A percentile compares a stretch with the other conserved stretches of the same genome.
Conservation (phyloP, 2,888 invertebrate species). For the Abrostola tripartita region DNA sequence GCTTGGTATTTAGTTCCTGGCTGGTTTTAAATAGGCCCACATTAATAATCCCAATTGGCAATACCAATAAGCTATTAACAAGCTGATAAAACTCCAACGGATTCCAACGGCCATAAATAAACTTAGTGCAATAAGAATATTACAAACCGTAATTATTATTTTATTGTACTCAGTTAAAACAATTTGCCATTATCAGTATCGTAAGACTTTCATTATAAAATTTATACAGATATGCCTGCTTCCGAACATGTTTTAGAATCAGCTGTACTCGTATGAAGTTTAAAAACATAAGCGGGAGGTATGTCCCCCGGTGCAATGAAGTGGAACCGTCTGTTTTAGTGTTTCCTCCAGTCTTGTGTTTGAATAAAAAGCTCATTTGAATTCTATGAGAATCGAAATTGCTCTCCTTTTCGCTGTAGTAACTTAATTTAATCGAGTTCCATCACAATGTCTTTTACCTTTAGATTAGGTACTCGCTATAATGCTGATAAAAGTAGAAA, state of each 20-base stretch:
- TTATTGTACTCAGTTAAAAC: neutral
- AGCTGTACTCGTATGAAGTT: constrained; percentile 53
- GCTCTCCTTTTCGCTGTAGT: constrained; percentile 85
- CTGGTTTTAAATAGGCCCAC: constrained; percentile 35
- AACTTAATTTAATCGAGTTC: constrained; percentile 87
- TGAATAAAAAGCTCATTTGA: constrained; percentile 88
- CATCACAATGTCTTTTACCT: constrained; percentile 80
- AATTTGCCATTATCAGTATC: neutral
- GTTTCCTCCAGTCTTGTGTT: constrained; percentile 78
- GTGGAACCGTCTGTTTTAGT: constrained; percentile 79
- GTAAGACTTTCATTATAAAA: constrained; percentile 1
- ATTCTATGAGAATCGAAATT: constrained; percentile 87
- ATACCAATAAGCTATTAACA: constrained; percentile 34
- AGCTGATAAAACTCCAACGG: constrained; percentile 45
- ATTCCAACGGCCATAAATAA: constrained; percentile 7
- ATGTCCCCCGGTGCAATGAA: constrained; percentile 70
- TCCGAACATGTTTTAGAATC: constrained; percentile 43
- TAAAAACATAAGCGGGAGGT: constrained; percentile 66
- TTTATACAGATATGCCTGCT: neutral
- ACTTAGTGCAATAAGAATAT: neutral
- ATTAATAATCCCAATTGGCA: constrained; percentile 25
- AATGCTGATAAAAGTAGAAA: constrained; percentile 65
- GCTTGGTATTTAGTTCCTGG: constrained; percentile 23
- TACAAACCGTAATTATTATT: neutral
- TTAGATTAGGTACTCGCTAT: constrained; percentile 75